Evolutionary conservation across 2,888 invertebrate genomes (phyloP).

Genomic region (Tromatobia lineatoria): DNA sequence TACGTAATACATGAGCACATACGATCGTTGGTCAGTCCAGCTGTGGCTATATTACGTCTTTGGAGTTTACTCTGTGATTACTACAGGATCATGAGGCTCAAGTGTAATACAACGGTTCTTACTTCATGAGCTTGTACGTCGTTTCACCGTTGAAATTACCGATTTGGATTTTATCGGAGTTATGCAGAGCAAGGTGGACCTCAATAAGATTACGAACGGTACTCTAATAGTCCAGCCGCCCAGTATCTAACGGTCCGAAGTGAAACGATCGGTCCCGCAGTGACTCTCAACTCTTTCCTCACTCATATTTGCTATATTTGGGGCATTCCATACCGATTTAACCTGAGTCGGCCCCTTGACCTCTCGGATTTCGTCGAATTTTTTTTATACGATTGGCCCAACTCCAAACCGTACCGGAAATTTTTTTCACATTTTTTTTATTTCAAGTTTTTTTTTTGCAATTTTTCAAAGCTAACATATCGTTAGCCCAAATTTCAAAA

Average conservation of each 20-base stretch:
- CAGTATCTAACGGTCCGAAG: conserved; percentile 59
- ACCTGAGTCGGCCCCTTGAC: no score
- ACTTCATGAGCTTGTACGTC: neutral
- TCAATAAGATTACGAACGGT: conserved; percentile 58
- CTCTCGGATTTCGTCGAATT: no score
- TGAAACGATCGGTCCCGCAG: conserved; percentile 36
- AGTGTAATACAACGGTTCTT: conserved; percentile 2
- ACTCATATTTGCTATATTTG: neutral
- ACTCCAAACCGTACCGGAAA: no score
- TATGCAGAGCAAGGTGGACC: conserved; percentile 24
- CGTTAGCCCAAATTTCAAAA: no score
- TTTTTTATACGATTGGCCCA: no score
- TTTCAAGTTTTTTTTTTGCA: no score
- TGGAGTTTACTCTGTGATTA: neutral
- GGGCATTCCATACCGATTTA: no score
- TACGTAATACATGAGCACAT: no score
- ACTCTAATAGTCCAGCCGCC: conserved; percentile 49
- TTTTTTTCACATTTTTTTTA: no score
- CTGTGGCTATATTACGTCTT: neutral
- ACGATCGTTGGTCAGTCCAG: neutral
- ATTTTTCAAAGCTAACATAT: no score
- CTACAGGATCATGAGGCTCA: neutral
- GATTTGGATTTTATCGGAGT: conserved; percentile 15
- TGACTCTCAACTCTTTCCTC: conserved; percentile 36
- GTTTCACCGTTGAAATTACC: conserved; percentile 3